Conservation (phyloP, 2,113 vertebrate species). For the Pterocles burchelli region DNA sequence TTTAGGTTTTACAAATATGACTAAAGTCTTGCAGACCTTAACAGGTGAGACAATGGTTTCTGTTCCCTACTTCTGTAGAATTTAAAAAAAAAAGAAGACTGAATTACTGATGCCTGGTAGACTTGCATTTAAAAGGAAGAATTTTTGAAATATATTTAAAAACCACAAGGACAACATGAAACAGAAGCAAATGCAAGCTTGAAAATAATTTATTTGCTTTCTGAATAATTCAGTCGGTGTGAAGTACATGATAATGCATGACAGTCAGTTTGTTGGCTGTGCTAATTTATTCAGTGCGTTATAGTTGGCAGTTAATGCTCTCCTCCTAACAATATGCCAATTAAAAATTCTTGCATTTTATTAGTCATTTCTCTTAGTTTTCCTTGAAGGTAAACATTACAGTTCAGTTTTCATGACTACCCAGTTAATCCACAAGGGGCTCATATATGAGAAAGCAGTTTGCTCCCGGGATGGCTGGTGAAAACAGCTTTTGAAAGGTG, state of each 20-base stretch:
- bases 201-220: neutral
- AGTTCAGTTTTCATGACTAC: neutral
- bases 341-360: neutral
- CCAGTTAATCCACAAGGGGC: accelerated
- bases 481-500: neutral
- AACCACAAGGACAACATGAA: neutral
- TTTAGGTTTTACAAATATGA: neutral
- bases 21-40: neutral
- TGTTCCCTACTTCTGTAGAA: neutral
- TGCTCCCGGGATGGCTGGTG: neutral
- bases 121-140: neutral
- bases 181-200: neutral
- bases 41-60: neutral
- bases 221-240: slow-evolving; percentile 28
- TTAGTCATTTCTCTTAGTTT: neutral
- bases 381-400: neutral
- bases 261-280: neutral
- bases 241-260: neutral
- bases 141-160: neutral
- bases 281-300: slow-evolving; percentile 27
- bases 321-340: neutral
- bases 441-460: accelerated
- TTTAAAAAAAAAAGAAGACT: neutral
- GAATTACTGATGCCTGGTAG: neutral
- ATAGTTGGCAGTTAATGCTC: neutral